These are phyloP conservation scores for Alosa sapidissima DNA, from an alignment of 2,797 vertebrate species.

Conservation along the genomic window DNA sequence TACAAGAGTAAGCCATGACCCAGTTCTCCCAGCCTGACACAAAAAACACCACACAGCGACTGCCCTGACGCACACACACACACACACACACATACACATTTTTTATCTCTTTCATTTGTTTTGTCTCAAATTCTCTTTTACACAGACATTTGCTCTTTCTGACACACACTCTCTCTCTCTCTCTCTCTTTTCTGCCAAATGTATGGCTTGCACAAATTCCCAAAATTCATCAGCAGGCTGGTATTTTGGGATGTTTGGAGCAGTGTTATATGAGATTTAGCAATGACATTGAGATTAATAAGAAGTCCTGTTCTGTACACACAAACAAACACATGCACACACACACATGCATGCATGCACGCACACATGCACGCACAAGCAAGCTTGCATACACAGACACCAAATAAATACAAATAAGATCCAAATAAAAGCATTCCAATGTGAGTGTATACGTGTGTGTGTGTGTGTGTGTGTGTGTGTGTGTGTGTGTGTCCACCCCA, in stretches of 20 bases:
- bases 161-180: not conserved
- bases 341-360: not conserved
- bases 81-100: not conserved
- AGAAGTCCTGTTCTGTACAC: slow-evolving; percentile 7
- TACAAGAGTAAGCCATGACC: not conserved
- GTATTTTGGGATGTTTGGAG: not conserved
- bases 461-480: not conserved
- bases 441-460: not conserved
- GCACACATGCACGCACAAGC: slow-evolving; percentile 15
- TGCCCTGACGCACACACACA: not conserved
- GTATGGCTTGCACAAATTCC: not conserved
- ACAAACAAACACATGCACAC: not conserved
- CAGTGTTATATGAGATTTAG: slow-evolving; percentile 21
- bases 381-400: not conserved
- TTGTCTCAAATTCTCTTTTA: not conserved
- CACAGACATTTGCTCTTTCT: not conserved
- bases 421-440: no score
- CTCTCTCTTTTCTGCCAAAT: not conserved
- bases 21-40: not conserved
- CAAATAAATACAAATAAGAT: no score
- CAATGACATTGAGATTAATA: slow-evolving; percentile 7
- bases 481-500: slow-evolving; percentile 1
- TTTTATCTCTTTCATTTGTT: no score
- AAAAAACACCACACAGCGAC: not conserved
- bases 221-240: not conserved